phyloP scores from a whole-genome alignment of 2,113 vertebrate species.

The Callipepla californica region DNA sequence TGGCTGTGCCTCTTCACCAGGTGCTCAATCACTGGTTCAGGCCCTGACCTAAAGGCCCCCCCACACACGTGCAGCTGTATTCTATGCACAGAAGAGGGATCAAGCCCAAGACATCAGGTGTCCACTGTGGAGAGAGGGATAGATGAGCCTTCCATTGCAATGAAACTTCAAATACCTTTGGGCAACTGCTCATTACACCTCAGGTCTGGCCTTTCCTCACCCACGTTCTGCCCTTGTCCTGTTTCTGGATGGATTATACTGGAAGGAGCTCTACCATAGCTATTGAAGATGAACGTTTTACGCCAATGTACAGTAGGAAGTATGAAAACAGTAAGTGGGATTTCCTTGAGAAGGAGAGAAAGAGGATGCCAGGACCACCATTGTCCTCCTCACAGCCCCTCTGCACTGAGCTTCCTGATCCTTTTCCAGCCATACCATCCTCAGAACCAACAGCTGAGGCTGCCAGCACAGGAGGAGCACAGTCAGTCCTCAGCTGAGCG shows the following conservation, averaged over 20 bases:
- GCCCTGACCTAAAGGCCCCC: too few species aligned
- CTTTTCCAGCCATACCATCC: background rate
- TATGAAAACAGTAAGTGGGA: background rate
- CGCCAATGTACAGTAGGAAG: fast-evolving
- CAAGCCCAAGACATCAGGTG: background rate
- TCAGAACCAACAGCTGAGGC: background rate
- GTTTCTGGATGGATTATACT: background rate
- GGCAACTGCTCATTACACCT: background rate
- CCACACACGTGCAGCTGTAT: background rate
- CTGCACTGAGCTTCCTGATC: background rate
- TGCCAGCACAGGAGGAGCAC: background rate
- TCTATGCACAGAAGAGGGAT: background rate
- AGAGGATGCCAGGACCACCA: background rate
- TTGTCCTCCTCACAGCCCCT: fast-evolving
- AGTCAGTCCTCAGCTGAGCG: background rate
- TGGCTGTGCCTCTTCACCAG: too few species aligned
- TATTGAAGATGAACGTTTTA: background rate
- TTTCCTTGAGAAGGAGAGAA: background rate
- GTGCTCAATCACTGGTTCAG: too few species aligned
- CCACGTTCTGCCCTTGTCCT: background rate
- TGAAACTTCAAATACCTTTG: background rate
- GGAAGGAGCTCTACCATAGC: fast-evolving
- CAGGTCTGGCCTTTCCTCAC: background rate
- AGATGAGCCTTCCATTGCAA: background rate
- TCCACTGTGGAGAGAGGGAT: background rate